Conservation (phyloP, 2,113 vertebrate genomes). For the Calyptommatus sinebrachiatus region DNA sequence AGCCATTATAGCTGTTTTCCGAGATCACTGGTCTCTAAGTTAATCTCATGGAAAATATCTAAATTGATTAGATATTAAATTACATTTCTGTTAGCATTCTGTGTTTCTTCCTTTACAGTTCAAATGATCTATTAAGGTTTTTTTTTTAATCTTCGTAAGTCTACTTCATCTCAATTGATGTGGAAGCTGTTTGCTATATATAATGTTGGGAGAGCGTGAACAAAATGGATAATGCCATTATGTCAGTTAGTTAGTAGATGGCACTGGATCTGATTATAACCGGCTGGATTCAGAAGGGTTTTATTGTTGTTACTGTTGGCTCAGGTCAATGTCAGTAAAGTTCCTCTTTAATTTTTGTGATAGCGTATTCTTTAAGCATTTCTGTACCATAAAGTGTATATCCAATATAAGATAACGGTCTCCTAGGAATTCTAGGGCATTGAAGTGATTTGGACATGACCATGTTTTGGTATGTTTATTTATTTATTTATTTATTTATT, state of each 20-base stretch:
- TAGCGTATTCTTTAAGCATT: neutral
- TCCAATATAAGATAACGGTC: too few relatives aligned
- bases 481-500: too few relatives aligned
- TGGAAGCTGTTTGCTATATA: constrained; percentile 16
- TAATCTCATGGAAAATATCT: constrained; percentile 65
- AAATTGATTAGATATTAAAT: constrained; percentile 69
- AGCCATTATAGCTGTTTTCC: constrained; percentile 49
- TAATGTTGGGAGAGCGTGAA: neutral
- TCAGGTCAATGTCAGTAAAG: neutral
- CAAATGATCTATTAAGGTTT: constrained; percentile 12
- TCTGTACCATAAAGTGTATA: too few relatives aligned
- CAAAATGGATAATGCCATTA: neutral
- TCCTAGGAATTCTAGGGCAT: too few relatives aligned
- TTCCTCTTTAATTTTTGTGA: neutral
- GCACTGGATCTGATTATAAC: neutral
- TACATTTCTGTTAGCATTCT: constrained; percentile 52
- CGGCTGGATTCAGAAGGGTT: neutral
- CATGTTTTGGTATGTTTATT: too few relatives aligned
- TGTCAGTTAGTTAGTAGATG: neutral
- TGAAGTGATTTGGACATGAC: too few relatives aligned
- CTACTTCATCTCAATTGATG: constrained; percentile 24
- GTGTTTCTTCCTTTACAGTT: constrained; percentile 47
- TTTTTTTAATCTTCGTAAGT: neutral
- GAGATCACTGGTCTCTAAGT: constrained; percentile 48
- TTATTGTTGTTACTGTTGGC: neutral